Percentiles rank a stretch among this genome's conserved stretches.
These are phyloP conservation scores for Coregonus sp. DNA, from an alignment of 2,797 vertebrate species.

Conservation along the genomic window DNA sequence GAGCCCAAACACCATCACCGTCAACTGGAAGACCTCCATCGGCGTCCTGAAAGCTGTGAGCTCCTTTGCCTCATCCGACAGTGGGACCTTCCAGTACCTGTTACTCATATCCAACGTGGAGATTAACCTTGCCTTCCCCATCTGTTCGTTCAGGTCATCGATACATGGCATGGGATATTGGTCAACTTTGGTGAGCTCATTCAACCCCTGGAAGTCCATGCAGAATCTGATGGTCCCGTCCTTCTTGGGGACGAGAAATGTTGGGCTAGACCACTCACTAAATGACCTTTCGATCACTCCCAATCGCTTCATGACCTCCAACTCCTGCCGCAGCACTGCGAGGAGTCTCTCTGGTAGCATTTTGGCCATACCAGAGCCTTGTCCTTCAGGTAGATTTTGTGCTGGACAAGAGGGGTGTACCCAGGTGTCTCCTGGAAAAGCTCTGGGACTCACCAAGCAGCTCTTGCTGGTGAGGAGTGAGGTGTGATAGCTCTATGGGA, in stretches of 20 bases:
- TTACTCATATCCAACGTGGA: conserved; percentile 20
- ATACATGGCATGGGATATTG: conserved; percentile 6
- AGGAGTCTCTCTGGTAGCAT: not conserved
- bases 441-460: not conserved
- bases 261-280: conserved; percentile 18
- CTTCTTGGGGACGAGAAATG: not conserved
- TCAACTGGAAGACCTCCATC: not conserved
- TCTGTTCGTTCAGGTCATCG: not conserved
- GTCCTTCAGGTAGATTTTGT: not conserved
- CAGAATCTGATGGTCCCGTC: conserved; percentile 1
- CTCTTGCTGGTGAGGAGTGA: not conserved
- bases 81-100: conserved; percentile 14
- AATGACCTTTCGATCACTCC: conserved; percentile 15
- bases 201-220: conserved; percentile 13
- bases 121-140: conserved; percentile 6
- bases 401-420: not conserved
- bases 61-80: not conserved
- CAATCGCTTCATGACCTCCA: not conserved
- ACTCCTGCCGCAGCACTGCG: not conserved
- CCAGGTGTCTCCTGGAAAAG: not conserved
- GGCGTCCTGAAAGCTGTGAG: conserved; percentile 17
- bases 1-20: conserved; percentile 19
- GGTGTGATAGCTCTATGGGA: not conserved
- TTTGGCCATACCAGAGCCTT: not conserved
- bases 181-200: conserved; percentile 6